Evolutionary conservation across 2,113 vertebrate genomes (phyloP), one percentile per base, ranked within the genome.

Genomic region (Syngnathus typhle): DNA sequence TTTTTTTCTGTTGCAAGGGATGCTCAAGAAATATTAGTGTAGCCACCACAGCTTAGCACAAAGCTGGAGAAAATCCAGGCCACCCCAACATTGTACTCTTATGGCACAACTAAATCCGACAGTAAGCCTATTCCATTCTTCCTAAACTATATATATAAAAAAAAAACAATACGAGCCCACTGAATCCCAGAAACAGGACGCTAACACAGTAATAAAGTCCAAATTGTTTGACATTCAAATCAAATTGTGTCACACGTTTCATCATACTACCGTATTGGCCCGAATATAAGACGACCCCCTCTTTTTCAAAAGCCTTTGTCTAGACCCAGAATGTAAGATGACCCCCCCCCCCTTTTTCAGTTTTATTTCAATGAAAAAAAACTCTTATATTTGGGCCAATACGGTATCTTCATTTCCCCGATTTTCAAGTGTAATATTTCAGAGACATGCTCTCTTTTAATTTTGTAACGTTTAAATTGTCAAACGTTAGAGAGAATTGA

Each of bases 21-120:
- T 73, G 76, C 63, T 73, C 61, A 65, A 74, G 64, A 75, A 73
- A 38, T 77, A 70, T 71, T 76, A 80, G 76, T 15, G 62, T 68
- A 72, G 72, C 73, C 58, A 70, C 77, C 51, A 8, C 80, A 76
- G 82, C 79, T 87, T 81, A 77, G 77, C 19, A 12, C 68, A 72
- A 41, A 67, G 72, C 71, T 74, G 77, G 81, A 65, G 74, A 72
- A 82, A 82, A 82, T 80, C 83, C 78, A 83, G 75, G 61, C 72
- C 65, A 58, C 38, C 66, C 65, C 75, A 78, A 76, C 66, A 71
- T 77, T 85, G 68, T 13, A 60, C 79, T 71, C 68, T 64, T 69
- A 73, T 27, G 79, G 73, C 69, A 62, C 75, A 75, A 55, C 69
- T 76, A 54, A 79, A 73, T 71, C 78, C 77, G 69, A 77, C 64